phyloP scores from a whole-genome alignment of 2,888 invertebrate genomes.

The Eretmocerus hayati region DNA sequence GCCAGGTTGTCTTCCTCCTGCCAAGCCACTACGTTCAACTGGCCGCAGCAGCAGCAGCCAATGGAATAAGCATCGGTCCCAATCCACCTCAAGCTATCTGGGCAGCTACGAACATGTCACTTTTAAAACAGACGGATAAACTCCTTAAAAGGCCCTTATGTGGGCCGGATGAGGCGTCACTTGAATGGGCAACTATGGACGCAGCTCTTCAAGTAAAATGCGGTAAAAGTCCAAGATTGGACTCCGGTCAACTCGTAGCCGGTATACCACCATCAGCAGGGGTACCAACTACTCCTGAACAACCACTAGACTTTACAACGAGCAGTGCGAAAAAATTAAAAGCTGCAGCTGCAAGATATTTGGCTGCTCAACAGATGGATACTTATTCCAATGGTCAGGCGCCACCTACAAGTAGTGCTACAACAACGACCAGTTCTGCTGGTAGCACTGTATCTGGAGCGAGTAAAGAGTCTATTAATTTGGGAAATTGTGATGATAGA shows the following conservation, averaged over 20 bases:
- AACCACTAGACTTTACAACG: constrained; percentile 43
- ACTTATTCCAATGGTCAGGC: too few relatives aligned
- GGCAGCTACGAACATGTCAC: constrained; percentile 45
- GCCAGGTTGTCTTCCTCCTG: constrained; percentile 56
- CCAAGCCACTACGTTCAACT: constrained; percentile 58
- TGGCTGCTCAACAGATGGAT: constrained; percentile 21
- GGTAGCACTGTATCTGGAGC: too few relatives aligned
- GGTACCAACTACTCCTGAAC: constrained; percentile 36
- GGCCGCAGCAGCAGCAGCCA: constrained; percentile 49
- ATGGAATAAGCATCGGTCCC: constrained; percentile 44
- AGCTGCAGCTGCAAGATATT: constrained; percentile 22
- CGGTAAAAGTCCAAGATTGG: constrained; percentile 37
- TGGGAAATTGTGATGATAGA: too few relatives aligned
- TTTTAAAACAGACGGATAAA: constrained; percentile 42
- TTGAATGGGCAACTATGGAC: constrained; percentile 33
- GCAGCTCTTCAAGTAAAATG: constrained; percentile 25
- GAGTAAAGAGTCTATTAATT: too few relatives aligned
- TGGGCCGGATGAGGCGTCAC: constrained; percentile 28
- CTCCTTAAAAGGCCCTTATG: constrained; percentile 40
- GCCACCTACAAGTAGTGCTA: too few relatives aligned
- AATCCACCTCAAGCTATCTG: constrained; percentile 45
- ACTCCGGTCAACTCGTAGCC: constrained; percentile 28
- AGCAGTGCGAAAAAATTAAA: constrained; percentile 39
- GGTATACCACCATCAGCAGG: constrained; percentile 31
- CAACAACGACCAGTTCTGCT: neutral